These are phyloP conservation scores for Morpho helenor DNA, from an alignment of 2,888 invertebrate species.

Conservation along the genomic window DNA sequence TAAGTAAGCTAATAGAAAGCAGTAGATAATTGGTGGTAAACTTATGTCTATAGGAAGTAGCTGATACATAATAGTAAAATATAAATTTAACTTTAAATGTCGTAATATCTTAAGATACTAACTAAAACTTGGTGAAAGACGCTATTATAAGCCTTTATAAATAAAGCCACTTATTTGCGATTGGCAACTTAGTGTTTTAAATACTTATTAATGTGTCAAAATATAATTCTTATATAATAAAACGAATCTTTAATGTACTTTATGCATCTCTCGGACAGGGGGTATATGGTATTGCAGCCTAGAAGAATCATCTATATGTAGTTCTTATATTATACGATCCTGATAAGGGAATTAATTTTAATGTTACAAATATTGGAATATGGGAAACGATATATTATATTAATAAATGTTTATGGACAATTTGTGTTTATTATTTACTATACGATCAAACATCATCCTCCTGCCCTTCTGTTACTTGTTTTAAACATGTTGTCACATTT, in stretches of 20 bases:
- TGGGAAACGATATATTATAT: constrained; percentile 74
- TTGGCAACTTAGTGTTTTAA: constrained; percentile 73
- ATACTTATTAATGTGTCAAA: constrained; percentile 61
- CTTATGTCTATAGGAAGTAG: constrained; percentile 76
- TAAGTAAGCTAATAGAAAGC: constrained; percentile 66
- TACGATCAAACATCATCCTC: too few relatives aligned
- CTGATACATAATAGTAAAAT: constrained; percentile 62
- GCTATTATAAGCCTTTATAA: constrained; percentile 74
- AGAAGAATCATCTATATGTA: constrained; percentile 71
- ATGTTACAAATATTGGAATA: constrained; percentile 69
- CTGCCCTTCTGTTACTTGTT: too few relatives aligned
- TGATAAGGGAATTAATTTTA: constrained; percentile 60
- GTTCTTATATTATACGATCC: constrained; percentile 68
- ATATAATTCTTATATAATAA: constrained; percentile 55
- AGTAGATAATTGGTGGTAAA: constrained; percentile 76
- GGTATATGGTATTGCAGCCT: constrained; percentile 69
- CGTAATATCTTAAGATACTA: constrained; percentile 68
- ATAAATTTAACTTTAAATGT: constrained; percentile 69
- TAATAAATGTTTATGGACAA: constrained; percentile 78
- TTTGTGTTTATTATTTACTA: constrained; percentile 27
- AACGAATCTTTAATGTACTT: constrained; percentile 63
- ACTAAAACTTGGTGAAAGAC: constrained; percentile 77
- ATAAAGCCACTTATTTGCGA: constrained; percentile 70
- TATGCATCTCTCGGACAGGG: constrained; percentile 65
- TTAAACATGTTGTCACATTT: too few relatives aligned